Percentiles rank a stretch among this genome's conserved stretches.
phyloP scores from a whole-genome alignment of 2,113 vertebrate genomes.

The Centrocercus urophasianus region DNA sequence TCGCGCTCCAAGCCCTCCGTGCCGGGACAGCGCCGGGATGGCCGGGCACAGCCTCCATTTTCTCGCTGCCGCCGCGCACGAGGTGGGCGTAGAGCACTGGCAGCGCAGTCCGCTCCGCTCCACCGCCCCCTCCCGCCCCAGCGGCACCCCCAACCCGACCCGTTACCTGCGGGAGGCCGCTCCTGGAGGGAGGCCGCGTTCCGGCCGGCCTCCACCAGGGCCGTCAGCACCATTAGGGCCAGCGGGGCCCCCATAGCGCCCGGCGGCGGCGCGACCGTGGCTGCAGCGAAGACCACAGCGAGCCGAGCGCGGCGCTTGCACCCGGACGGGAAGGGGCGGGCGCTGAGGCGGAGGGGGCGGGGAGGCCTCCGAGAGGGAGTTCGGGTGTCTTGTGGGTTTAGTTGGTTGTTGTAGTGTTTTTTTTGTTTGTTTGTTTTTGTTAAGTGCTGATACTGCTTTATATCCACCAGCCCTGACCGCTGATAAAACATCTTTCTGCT shows the following conservation, averaged over 20 bases:
- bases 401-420: not conserved
- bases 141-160: not conserved
- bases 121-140: too few species aligned
- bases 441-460: accelerated
- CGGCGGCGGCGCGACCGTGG: too few species aligned
- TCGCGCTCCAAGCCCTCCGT: not conserved
- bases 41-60: not conserved
- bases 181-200: not conserved
- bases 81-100: too few species aligned
- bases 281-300: too few species aligned
- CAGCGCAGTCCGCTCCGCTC: too few species aligned
- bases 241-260: not conserved
- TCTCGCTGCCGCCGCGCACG: not conserved
- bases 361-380: accelerated
- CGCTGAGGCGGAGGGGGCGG: too few species aligned
- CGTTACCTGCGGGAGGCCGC: not conserved
- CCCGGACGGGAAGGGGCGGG: not conserved
- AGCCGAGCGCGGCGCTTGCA: not conserved
- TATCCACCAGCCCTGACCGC: not conserved
- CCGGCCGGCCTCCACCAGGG: not conserved
- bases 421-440: not conserved
- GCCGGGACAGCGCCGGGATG: too few species aligned
- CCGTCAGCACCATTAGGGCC: not conserved
- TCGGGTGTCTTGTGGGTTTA: not conserved
- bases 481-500: too few species aligned